Evolutionary conservation across 2,888 invertebrate genomes (phyloP), one percentile per base, ranked within the genome.

Genomic region (Platycheirus albimanus): DNA sequence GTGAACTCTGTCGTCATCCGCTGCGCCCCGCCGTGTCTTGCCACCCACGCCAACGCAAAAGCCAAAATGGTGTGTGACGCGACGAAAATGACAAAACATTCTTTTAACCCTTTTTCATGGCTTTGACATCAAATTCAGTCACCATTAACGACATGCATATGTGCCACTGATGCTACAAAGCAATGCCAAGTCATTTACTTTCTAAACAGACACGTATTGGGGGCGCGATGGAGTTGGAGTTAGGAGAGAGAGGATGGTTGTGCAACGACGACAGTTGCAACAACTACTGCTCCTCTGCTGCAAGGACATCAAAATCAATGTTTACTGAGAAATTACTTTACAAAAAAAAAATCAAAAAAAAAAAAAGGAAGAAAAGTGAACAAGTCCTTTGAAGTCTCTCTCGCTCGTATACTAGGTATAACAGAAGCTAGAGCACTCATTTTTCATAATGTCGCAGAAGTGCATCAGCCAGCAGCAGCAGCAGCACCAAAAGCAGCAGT

Each of bases 291-390:
- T 61, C 19, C 43, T 41, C 61, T 61, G 24, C 24, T 5, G 28
- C 69, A 51, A 67, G 66, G 61, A 71, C 47, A 61, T 51, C 56
- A 77, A 83, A 77, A 83, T 77, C 83, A 77, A 83, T 83, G 83
- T 83, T 83, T 77, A 77, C 83, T 83, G 77, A 83, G 63, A 83
- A 83, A 77, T 83, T 77, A 77, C 83, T 83, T 83, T 47, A 66
- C 58, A 13, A 71, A 71, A 81, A 75, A 74, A 72, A 47, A 52
- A 41, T 24, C 47, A 52, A 54, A 20, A 36, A 10, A 17, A 17
- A 6, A 41, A 30, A 38, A 58, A 33, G 51, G 67, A 67, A 76
- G 71, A 71, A 76, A 81, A 81, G 67, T 83, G 64, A 77, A 77
- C 70, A 76, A 77, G 77, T 77, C 77, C 83, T 83, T 83, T 83